Evolutionary conservation across 37 sponge, comb jelly and placozoan genomes (phyloP).

Genomic region (Beroe ovata): DNA sequence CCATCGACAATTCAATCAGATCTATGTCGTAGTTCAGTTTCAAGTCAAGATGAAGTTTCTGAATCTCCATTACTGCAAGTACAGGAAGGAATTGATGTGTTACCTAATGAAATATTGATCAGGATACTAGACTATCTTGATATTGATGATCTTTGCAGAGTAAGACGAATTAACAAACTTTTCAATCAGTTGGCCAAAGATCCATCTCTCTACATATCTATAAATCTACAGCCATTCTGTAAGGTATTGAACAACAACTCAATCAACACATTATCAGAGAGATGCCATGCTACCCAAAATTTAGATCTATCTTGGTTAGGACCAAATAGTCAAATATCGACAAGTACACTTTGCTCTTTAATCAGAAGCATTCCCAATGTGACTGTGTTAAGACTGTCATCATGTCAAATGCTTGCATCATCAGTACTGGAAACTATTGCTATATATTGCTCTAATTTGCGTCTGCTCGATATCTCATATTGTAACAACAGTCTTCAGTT

Average conservation of each 20-base stretch:
- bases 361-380: conserved; percentile 4
- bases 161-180: conserved; percentile 10
- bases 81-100: not conserved
- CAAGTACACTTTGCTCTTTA: not conserved
- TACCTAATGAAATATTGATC: conserved; percentile 44
- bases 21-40: not conserved
- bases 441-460: conserved; percentile 3
- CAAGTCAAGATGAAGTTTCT: not conserved
- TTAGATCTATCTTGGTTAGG: conserved; percentile 54
- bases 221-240: conserved; percentile 51
- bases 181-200: not conserved
- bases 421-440: conserved; percentile 43
- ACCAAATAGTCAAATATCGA: conserved; percentile 53
- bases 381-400: not conserved
- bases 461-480: conserved; percentile 16
- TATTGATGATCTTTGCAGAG: conserved; percentile 25
- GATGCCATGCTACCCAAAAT: not conserved
- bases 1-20: not conserved
- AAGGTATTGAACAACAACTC: not conserved
- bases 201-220: not conserved
- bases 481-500: conserved; percentile 21
- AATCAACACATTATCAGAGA: not conserved
- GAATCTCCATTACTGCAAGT: not conserved
- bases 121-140: conserved; percentile 14
- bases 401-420: conserved; percentile 19